Percentiles rank a stretch among this genome's conserved stretches.
Evolutionary conservation across 2,797 vertebrate species (phyloP).

Genomic region (Cheirogaleus major): DNA sequence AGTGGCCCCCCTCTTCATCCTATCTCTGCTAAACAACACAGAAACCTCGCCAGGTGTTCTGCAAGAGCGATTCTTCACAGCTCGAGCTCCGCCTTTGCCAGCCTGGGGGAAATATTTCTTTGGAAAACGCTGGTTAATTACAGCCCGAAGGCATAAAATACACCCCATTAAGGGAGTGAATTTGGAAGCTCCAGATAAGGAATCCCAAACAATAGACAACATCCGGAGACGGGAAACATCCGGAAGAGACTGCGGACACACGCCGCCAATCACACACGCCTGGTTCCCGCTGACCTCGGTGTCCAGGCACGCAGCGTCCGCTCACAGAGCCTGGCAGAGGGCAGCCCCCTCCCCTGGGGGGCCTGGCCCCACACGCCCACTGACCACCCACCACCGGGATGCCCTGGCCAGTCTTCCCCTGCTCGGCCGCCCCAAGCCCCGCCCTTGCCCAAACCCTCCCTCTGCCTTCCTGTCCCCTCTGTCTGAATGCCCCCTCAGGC

Average conservation of each 20-base stretch:
- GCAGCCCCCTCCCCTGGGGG: accelerated
- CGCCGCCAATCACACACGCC: accelerated
- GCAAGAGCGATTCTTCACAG: not conserved
- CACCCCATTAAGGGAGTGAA: not conserved
- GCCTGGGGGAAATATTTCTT: not conserved
- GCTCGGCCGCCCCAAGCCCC: accelerated
- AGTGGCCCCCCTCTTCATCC: not conserved
- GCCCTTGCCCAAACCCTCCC: not conserved
- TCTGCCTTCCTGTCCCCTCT: not conserved
- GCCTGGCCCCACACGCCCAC: no score
- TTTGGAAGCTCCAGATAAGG: not conserved
- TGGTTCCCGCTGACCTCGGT: not conserved
- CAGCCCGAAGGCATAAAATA: not conserved
- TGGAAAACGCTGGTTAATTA: not conserved
- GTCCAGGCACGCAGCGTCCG: accelerated
- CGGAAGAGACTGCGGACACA: accelerated
- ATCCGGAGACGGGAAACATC: accelerated
- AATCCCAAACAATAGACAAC: not conserved
- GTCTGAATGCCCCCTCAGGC: not conserved
- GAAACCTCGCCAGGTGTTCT: not conserved
- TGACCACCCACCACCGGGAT: accelerated
- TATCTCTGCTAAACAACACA: not conserved
- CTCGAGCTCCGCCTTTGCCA: not conserved
- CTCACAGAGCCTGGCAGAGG: not conserved
- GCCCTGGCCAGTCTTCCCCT: not conserved